Evolutionary conservation across 2,113 vertebrate species (phyloP), one percentile per base, ranked within the genome.

Genomic region (Eclectus roratus): DNA sequence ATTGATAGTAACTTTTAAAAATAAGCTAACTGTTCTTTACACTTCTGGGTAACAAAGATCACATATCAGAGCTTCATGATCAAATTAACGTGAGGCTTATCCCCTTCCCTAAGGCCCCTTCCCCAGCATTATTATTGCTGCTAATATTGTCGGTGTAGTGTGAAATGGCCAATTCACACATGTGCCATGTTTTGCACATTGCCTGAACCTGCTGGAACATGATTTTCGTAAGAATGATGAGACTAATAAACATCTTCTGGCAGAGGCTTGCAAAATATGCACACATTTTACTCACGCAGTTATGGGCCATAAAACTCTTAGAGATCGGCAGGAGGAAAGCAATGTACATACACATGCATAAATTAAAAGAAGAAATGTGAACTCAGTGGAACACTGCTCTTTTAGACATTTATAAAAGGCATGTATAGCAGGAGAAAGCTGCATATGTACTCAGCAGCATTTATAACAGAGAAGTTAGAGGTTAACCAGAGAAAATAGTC

Each of bases 241-340:
- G 93, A 92, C 94, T 96, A 98, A 98, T 98, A 98, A 98, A 98
- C 97, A 97, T 98, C 97, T 97, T 98, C 97, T 98, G 98, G 97
- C 98, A 98, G 85, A 98, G 95, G 86, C 94, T 97, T 96, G 96
- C 97, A 97, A 98, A 98, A 97, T 97, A 96, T 97, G 98, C 96
- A 98, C 97, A 96, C 97, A 97, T 98, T 98, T 98, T 97, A 98
- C 96, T 98, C 93, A 97, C 72, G 73, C 96, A 96, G 96, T 98
- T 98, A 98, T 98, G 97, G 96, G 93, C 96, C 97, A 98, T 98
- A 98, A 98, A 98, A 97, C 96, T 98, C 96, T 96, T 93, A 87
- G 96, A 97, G 96, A 98, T 97, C 97, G 95, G 97, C 98, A 95
- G 98, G 97, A 98, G 97, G 93, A 98, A 98, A 97, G 94, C 97